Percentiles rank a stretch among this genome's conserved stretches.
Conservation (phyloP, 2,797 vertebrate genomes). For the Acanthornis magna region DNA sequence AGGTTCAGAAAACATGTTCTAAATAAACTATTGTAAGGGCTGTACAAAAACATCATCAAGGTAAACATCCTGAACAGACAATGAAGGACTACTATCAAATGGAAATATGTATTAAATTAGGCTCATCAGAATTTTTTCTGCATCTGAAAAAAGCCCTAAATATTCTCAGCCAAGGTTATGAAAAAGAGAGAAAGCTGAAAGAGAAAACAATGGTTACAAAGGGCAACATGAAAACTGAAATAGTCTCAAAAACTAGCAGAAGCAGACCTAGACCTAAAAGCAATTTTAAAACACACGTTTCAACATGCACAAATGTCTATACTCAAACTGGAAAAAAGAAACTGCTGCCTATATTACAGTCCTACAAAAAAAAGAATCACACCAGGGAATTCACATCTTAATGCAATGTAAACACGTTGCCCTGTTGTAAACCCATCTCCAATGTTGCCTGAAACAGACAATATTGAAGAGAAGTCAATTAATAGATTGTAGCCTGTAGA, state of each 20-base stretch:
- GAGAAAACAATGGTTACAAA: neutral
- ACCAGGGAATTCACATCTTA: neutral
- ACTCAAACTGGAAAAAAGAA: neutral
- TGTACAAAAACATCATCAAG: neutral
- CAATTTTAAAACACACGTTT: neutral
- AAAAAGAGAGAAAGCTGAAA: neutral
- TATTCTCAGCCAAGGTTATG: neutral
- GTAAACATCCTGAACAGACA: neutral
- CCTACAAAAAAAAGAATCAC: neutral
- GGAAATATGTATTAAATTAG: neutral
- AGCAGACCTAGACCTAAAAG: neutral
- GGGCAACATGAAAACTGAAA: neutral
- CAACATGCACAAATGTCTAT: neutral
- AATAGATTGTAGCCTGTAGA: neutral
- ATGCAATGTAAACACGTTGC: neutral
- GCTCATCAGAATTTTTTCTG: neutral
- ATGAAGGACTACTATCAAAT: neutral
- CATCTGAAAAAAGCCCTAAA: neutral
- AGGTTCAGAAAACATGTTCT: neutral
- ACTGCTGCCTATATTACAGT: neutral
- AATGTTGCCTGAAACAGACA: neutral
- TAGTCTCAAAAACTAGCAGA: neutral
- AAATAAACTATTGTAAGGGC: neutral
- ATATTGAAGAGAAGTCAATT: neutral
- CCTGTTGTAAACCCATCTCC: neutral